These are phyloP conservation scores for Sebastes vulpes DNA, from an alignment of 2,797 vertebrate genomes.

Conservation along the genomic window DNA sequence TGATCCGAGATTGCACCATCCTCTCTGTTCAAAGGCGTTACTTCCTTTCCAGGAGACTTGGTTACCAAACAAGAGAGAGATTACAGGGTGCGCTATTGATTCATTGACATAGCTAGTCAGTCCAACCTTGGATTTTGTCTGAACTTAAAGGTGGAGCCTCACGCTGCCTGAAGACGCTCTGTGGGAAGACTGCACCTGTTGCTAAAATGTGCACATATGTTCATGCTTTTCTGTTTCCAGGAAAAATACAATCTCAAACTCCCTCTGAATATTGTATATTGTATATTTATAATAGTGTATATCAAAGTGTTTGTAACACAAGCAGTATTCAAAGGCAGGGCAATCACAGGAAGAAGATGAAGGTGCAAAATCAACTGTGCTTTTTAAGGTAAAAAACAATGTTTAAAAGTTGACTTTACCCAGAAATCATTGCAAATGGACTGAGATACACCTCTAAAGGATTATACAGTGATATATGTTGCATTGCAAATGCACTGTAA, in stretches of 20 bases:
- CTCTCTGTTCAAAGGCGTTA: constrained; percentile 59
- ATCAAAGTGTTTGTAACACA: neutral
- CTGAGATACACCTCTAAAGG: neutral
- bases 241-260: neutral
- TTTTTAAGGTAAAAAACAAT: neutral
- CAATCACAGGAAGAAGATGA: neutral
- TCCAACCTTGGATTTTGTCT: constrained; percentile 68
- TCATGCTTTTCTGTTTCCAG: neutral
- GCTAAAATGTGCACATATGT: neutral
- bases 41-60: constrained; percentile 60
- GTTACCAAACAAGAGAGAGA: constrained; percentile 69
- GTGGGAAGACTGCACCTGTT: neutral
- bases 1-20: constrained; percentile 67
- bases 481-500: constrained; percentile 1
- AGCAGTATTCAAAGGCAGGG: neutral
- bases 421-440: neutral
- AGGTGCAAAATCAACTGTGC: neutral
- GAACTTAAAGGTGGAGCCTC: constrained; percentile 36
- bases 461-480: neutral
- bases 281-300: neutral
- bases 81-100: constrained; percentile 65
- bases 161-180: neutral
- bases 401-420: neutral
- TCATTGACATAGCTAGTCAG: constrained; percentile 55
- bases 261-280: neutral